Base-by-base conservation (phyloP, 2,888 invertebrate species). In the Pristionchus exspectatus region DNA sequence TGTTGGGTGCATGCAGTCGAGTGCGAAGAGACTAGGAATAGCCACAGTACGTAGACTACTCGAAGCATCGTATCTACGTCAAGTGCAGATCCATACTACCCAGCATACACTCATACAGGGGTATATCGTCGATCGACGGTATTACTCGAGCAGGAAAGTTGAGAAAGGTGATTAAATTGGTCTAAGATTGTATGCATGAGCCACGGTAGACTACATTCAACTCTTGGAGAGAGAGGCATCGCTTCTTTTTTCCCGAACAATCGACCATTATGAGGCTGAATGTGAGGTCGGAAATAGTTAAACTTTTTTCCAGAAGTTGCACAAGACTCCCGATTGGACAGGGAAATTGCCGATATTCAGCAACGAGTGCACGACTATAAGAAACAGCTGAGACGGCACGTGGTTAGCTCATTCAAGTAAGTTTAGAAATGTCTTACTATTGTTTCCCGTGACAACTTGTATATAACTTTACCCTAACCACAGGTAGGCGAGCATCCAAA, bases 341-440 rank as follows among this genome's bases (percentile, higher is more conserved):
- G 74, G 12, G 54, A 88, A 54, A 88, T 88, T 33, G 72, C 50
- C 3, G 89, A 90, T 33, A 89, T 90, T 69, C 54, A 89, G 54
- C 30, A 69, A 33, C 50, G 90, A 33, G 89, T 90, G 38, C 59
- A 87, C 27, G 44, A 56, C 50, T 90, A 90, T 83, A 89, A 81
- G 83, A 81, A 88, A n/a, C 89, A 90, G 81, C 69, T 90, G 83
- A 44, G 87, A 72, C 89, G 72, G 69, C 90, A 90, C 90, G 89
- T 87, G 84, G 69, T 59, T 27, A 50, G 87, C 74, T 89, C 89
- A 63, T 86, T 88, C 81, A 90, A 89, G 66, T 74, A 24, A 86
- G 38, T 86, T 63, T 14, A 7, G 27, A 33, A n/a, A 24, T 77
- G 16, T 77, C 5, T 16, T 12, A 9, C 44, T 12, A 3, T 50